A percentile compares a stretch with the other conserved stretches of the same genome.
Conservation (phyloP, 2,888 invertebrate genomes). For the Bellardia bayeri region DNA sequence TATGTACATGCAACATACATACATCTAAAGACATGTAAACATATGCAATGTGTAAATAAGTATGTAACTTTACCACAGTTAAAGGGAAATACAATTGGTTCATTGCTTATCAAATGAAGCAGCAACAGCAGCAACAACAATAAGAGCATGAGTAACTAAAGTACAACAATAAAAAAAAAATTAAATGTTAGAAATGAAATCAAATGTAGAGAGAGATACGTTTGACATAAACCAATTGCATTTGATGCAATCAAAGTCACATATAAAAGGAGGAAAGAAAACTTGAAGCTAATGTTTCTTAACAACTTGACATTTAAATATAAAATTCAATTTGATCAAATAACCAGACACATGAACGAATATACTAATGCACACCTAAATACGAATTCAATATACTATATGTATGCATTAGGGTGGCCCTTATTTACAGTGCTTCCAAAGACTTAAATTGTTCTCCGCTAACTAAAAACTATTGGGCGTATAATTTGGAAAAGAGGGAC, state of each 20-base stretch:
- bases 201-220: constrained; percentile 58
- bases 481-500: too few relatives aligned
- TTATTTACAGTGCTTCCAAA: too few relatives aligned
- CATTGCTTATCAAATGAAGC: constrained; percentile 73
- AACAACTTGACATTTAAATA: constrained; percentile 74
- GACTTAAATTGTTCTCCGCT: too few relatives aligned
- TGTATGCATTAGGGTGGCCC: neutral
- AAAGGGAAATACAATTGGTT: constrained; percentile 69
- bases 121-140: constrained; percentile 47
- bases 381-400: neutral
- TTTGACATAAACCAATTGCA: constrained; percentile 74
- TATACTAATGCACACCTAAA: neutral
- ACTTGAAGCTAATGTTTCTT: constrained; percentile 72
- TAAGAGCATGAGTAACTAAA: constrained; percentile 18
- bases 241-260: constrained; percentile 74
- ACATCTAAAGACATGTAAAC: neutral
- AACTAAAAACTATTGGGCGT: neutral
- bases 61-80: constrained; percentile 52
- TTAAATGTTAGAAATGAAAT: constrained; percentile 54
- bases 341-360: constrained; percentile 62
- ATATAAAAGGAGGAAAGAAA: constrained; percentile 44
- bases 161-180: neutral
- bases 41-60: neutral
- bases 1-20: neutral
- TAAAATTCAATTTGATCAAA: constrained; percentile 72